Evolutionary conservation across 2,113 vertebrate species (phyloP).

Genomic region (Glaucidium brasilianum): DNA sequence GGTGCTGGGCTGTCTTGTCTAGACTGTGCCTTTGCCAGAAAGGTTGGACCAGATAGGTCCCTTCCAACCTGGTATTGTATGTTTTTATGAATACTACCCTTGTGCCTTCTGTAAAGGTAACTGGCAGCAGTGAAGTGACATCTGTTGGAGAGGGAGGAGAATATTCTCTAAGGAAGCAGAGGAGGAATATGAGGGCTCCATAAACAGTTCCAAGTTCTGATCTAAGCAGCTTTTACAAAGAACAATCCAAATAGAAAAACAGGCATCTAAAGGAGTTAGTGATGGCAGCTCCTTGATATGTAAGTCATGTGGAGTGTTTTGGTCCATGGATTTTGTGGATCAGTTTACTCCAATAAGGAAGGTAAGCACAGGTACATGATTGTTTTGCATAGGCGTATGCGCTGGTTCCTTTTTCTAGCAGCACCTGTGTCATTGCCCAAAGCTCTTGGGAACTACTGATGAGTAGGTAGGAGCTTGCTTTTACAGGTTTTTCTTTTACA

Average conservation of each 20-base stretch:
- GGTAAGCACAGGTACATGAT: neutral
- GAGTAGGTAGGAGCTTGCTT: neutral
- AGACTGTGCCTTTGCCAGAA: too few species aligned
- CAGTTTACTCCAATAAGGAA: neutral
- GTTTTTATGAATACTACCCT: neutral
- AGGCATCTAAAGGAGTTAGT: neutral
- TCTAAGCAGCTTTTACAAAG: neutral
- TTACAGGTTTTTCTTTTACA: neutral
- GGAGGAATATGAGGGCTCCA: neutral
- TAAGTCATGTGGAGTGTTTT: neutral
- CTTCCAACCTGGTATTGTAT: too few species aligned
- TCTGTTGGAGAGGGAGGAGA: neutral
- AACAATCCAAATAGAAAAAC: neutral
- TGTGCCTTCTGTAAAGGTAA: neutral
- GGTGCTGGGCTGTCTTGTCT: too few species aligned
- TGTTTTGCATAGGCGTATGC: neutral
- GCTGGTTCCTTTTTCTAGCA: neutral
- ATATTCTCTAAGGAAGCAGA: neutral
- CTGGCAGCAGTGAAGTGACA: neutral
- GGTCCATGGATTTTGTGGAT: neutral
- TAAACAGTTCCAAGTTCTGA: neutral
- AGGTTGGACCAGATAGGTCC: too few species aligned
- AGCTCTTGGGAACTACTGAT: neutral
- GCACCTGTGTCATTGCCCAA: neutral
- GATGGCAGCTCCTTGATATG: neutral